Evolutionary conservation across 2,888 invertebrate genomes (phyloP).

Genomic region (Caenorhabditis sinica): DNA sequence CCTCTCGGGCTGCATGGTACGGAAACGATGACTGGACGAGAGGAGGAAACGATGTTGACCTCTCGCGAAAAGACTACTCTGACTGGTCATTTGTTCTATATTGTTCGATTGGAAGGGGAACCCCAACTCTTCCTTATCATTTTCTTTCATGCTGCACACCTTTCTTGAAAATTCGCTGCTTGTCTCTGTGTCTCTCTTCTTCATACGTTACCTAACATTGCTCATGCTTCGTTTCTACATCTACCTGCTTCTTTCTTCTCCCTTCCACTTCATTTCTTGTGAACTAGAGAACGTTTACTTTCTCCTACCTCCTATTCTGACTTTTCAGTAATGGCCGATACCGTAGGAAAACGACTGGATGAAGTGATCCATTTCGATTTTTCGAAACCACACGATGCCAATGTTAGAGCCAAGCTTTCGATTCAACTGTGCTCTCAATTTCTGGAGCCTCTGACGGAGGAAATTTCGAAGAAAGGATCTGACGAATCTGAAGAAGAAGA

Average conservation of each 20-base stretch:
- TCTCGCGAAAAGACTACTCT: not conserved
- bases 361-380: constrained; percentile 46
- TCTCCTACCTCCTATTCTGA: not conserved
- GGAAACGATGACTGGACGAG: not conserved
- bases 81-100: not conserved
- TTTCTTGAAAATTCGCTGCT: not conserved
- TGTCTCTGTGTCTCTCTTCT: not conserved
- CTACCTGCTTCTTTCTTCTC: not conserved
- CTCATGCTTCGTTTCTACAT: constrained; percentile 21
- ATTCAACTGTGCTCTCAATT: constrained; percentile 29
- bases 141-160: not conserved
- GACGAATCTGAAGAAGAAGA: not conserved
- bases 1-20: not conserved
- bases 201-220: constrained; percentile 2
- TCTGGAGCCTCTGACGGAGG: constrained; percentile 25
- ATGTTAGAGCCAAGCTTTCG: constrained; percentile 6
- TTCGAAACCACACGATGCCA: constrained; percentile 14
- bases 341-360: constrained; percentile 34
- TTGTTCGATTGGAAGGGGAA: too few relatives aligned
- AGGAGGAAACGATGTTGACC: not conserved
- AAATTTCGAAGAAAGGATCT: constrained; percentile 13
- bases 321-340: constrained; percentile 37
- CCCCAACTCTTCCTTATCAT: too few relatives aligned
- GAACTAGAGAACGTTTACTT: not conserved
- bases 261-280: not conserved